Evolutionary conservation across 2,797 vertebrate species (phyloP).

Genomic region (Mionectes olivaceus): DNA sequence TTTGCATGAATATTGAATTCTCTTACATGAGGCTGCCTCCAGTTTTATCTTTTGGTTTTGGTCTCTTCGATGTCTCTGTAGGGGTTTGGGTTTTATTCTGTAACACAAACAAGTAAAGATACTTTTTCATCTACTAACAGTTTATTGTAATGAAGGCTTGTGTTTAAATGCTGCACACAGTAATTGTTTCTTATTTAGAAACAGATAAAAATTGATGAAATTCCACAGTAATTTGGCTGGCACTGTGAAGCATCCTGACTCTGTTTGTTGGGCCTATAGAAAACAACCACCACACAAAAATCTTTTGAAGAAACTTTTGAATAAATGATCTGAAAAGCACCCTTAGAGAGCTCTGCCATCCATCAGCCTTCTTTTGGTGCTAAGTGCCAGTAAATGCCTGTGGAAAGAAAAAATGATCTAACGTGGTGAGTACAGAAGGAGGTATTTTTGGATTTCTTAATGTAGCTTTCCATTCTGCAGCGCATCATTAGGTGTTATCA

Average conservation of each 20-base stretch:
- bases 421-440: slow-evolving; percentile 19
- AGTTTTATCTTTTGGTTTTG: neutral
- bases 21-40: neutral
- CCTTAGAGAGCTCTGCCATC: slow-evolving; percentile 27
- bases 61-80: neutral
- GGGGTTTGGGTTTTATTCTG: neutral
- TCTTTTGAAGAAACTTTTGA: neutral
- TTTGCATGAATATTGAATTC: neutral
- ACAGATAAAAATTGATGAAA: neutral
- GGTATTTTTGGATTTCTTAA: slow-evolving; percentile 71
- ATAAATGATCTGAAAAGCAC: slow-evolving; percentile 26
- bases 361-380: slow-evolving; percentile 38
- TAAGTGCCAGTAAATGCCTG: slow-evolving; percentile 18
- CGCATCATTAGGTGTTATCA: slow-evolving; percentile 77
- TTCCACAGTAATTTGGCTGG: neutral
- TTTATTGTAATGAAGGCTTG: neutral
- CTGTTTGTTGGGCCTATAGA: neutral
- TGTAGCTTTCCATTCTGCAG: slow-evolving; percentile 45
- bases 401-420: slow-evolving; percentile 53
- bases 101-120: neutral
- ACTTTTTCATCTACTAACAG: neutral
- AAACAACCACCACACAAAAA: neutral
- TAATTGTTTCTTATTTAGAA: neutral
- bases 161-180: neutral
- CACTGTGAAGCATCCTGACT: neutral